phyloP scores from a whole-genome alignment of 1,140 invertebrate species.

The Odontomachus brunneus region DNA sequence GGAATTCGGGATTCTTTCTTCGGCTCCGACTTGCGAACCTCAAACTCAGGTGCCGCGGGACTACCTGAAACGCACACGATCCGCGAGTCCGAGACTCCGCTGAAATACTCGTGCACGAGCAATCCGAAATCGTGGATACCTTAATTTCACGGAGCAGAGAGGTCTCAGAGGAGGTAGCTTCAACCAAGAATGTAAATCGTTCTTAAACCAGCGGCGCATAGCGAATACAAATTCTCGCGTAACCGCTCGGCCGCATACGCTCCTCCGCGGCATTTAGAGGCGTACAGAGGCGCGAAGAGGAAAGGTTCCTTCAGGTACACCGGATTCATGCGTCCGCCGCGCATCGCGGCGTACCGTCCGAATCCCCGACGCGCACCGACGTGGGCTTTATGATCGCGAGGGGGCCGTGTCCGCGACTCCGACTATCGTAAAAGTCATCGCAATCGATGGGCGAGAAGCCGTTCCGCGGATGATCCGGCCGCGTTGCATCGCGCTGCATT shows the following conservation, averaged over 20 bases:
- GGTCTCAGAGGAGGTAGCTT: conserved; percentile 65
- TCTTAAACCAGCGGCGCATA: conserved; percentile 42
- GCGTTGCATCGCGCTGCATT: conserved; percentile 77
- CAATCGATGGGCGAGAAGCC: conserved; percentile 81
- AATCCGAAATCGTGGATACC: not conserved
- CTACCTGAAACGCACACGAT: not conserved
- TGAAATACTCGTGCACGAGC: not conserved
- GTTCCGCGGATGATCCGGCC: conserved; percentile 63
- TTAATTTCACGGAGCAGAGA: conserved; percentile 30
- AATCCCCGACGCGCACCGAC: conserved; percentile 51
- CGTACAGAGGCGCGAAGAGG: not conserved
- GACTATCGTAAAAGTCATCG: conserved; percentile 82
- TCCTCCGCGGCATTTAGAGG: conserved; percentile 26
- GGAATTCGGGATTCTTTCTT: too few relatives aligned
- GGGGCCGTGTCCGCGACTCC: conserved; percentile 66
- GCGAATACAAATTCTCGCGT: conserved; percentile 50
- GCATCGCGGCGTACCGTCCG: conserved; percentile 39
- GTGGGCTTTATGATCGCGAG: conserved; percentile 80
- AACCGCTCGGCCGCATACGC: conserved; percentile 23
- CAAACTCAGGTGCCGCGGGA: conserved; percentile 2
- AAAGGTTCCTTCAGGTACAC: not conserved
- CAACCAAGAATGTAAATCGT: conserved; percentile 69
- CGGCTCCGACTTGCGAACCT: too few relatives aligned
- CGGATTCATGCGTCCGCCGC: conserved; percentile 18
- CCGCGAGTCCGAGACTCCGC: not conserved